A percentile compares a stretch with the other conserved stretches of the same genome.
Conservation (phyloP, 2,888 invertebrate species). For the Phyto melanocephala region DNA sequence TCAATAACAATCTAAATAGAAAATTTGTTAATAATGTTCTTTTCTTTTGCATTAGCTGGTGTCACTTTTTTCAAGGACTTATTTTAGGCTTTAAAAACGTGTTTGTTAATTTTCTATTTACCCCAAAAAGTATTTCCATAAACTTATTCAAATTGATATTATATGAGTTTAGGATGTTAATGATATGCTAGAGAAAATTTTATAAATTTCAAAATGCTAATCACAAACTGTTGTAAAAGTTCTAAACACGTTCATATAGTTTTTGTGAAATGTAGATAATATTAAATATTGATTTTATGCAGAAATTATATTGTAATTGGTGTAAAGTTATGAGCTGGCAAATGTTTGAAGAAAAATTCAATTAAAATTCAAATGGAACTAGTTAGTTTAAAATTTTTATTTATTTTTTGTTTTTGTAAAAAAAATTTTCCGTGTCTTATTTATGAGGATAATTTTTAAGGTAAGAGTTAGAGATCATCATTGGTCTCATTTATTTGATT, state of each 20-base stretch:
- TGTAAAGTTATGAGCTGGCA: no score
- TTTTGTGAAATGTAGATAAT: neutral
- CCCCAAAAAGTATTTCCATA: neutral
- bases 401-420: no score
- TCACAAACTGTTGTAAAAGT: neutral
- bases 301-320: neutral
- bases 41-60: neutral
- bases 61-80: neutral
- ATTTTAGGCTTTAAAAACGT: neutral
- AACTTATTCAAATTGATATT: neutral
- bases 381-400: no score
- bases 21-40: neutral
- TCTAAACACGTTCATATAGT: constrained; percentile 27
- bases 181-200: neutral
- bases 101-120: constrained; percentile 7
- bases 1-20: no score
- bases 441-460: no score
- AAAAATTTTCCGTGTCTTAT: no score
- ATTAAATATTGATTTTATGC: constrained; percentile 1
- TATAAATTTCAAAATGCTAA: neutral
- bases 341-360: neutral
- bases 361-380: neutral
- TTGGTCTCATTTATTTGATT: no score
- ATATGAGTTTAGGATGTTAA: neutral
- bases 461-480: no score